Percentiles rank a stretch among this genome's conserved stretches.
Conservation (phyloP, 2,797 vertebrate species). For the Malacoctenus gilli region DNA sequence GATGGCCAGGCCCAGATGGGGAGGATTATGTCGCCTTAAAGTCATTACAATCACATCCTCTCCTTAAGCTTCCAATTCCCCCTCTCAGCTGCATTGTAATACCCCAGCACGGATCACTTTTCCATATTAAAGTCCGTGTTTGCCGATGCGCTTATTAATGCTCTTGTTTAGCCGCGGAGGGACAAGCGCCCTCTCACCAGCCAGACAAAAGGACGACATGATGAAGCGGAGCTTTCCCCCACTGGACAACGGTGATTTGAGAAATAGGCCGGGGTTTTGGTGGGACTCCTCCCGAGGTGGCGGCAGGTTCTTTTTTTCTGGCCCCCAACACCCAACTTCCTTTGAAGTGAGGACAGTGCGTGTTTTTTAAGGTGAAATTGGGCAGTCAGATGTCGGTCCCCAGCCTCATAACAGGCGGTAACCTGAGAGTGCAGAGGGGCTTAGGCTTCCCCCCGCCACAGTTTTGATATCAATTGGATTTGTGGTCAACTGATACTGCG, state of each 20-base stretch:
- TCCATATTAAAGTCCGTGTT: slow-evolving; percentile 85
- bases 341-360: slow-evolving; percentile 82
- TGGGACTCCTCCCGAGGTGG: slow-evolving; percentile 74
- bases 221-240: too few species aligned
- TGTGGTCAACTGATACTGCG: slow-evolving; percentile 71
- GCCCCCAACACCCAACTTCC: slow-evolving; percentile 50
- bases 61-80: slow-evolving; percentile 88
- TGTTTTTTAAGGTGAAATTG: slow-evolving; percentile 66
- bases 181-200: slow-evolving; percentile 71
- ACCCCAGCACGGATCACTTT: slow-evolving; percentile 84
- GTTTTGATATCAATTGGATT: slow-evolving; percentile 85
- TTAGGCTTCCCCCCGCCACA: slow-evolving; percentile 68
- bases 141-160: slow-evolving; percentile 84
- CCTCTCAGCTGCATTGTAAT: slow-evolving; percentile 83
- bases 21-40: slow-evolving; percentile 88
- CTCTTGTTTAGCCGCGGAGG: slow-evolving; percentile 80
- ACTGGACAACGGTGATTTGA: too few species aligned
- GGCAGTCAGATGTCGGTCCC: slow-evolving; percentile 45
- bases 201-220: slow-evolving; percentile 72
- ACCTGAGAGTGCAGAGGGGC: slow-evolving; percentile 69
- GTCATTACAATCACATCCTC: slow-evolving; percentile 91
- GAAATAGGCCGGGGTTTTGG: slow-evolving; percentile 20
- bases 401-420: slow-evolving; percentile 66
- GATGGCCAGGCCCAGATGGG: slow-evolving; percentile 86
- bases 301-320: slow-evolving; percentile 30